Evolutionary conservation across 1,140 invertebrate species (phyloP), one percentile per base, ranked within the genome.

Genomic region (Cherax quadricarinatus): DNA sequence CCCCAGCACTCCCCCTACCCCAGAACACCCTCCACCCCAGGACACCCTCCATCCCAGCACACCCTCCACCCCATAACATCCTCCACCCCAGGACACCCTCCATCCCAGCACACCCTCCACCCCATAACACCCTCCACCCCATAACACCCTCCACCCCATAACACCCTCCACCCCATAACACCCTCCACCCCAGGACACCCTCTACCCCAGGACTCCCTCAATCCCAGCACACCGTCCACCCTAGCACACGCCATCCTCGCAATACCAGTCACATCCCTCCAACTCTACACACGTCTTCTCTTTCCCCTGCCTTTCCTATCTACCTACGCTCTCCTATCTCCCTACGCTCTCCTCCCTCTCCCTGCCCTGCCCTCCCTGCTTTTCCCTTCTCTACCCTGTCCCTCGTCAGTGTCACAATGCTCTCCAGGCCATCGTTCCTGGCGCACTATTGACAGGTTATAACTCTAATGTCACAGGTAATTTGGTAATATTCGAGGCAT

Each of bases 401-500:
- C 53, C 48, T 82, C 80, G 7, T 18, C 70, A 75, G n/a, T 70
- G 70, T 1, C 70, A 24, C 70, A 9, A n/a, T 21, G 7, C n/a
- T 30, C 24, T 6, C 21, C 70, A 7, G n/a, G n/a, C 70, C 70
- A 75, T 30, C 70, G n/a, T 30, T 75, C 70, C 14, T n/a, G 70
- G n/a, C 6, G 7, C 70, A 75, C 70, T 30, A 75, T 75, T 75
- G 70, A 75, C 70, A 75, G n/a, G n/a, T 24, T 75, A 75, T 30
- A 24, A 75, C 70, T 75, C n/a, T 75, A 75, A 75, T 75, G 70
- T 66, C 62, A 21, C 7, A 10, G 21, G 70, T 75, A 75, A 75
- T 75, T 75, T 75, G 70, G 70, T 30, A n/a, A 75, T 30, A 75
- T 75, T n/a, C 9, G 70, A 75, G 70, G 70, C 70, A 12, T 75